These are phyloP conservation scores for Conomelus anceps DNA, from an alignment of 2,888 invertebrate species.

Conservation along the genomic window DNA sequence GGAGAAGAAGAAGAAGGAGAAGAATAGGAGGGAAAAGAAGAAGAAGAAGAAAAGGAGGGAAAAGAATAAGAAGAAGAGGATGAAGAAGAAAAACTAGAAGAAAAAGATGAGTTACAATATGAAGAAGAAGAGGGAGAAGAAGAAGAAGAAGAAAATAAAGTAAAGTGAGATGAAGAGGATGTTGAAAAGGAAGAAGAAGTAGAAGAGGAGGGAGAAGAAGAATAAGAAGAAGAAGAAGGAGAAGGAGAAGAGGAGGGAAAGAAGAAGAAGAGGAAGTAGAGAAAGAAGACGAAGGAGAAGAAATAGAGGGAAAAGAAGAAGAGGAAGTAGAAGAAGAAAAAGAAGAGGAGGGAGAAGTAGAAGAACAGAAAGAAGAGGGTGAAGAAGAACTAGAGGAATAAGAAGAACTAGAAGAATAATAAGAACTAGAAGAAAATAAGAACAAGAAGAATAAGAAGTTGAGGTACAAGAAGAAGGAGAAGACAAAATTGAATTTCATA, in stretches of 20 bases:
- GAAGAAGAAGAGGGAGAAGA: neutral
- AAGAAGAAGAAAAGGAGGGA: slow-evolving; percentile 2
- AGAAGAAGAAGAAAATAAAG: neutral
- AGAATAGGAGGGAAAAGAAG: neutral
- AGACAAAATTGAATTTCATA: too few relatives aligned
- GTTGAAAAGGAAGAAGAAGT: neutral
- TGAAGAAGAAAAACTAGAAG: neutral
- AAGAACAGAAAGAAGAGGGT: neutral
- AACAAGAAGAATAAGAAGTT: too few relatives aligned
- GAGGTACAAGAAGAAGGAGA: too few relatives aligned
- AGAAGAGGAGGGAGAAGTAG: neutral
- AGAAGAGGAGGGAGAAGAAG: neutral
- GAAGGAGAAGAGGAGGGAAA: neutral
- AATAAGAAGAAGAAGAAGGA: neutral
- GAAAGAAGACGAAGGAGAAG: slow-evolving; percentile 3
- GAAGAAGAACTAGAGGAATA: too few relatives aligned
- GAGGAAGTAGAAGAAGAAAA: neutral
- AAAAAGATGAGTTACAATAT: neutral
- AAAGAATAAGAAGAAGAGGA: neutral
- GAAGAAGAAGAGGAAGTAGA: neutral
- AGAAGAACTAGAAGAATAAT: too few relatives aligned
- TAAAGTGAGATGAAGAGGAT: neutral
- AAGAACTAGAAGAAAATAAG: too few relatives aligned
- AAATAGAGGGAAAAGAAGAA: neutral
- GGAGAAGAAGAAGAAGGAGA: neutral